Percentiles rank a stretch among this genome's conserved stretches.
phyloP scores from a whole-genome alignment of 1,140 invertebrate genomes.

The Euwallacea fornicatus region DNA sequence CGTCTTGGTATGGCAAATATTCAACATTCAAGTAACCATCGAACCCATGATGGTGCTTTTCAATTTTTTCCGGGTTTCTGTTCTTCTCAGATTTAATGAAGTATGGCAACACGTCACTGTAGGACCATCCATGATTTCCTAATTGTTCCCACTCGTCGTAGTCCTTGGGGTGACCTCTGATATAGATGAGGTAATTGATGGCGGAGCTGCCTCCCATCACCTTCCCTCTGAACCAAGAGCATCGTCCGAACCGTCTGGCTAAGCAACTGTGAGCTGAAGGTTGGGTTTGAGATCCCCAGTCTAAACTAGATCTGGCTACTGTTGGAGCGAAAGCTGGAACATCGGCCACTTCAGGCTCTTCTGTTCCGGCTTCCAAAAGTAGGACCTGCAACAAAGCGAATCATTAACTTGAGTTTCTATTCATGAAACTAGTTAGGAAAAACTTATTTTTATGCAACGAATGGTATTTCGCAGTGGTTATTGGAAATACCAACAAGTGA shows the following conservation, averaged over 20 bases:
- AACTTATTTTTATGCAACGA: too few relatives aligned
- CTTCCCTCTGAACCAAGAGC: slow-evolving; percentile 58
- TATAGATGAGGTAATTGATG: slow-evolving; percentile 61
- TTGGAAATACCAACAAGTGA: too few relatives aligned
- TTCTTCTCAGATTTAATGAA: slow-evolving; percentile 61
- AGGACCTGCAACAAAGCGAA: slow-evolving; percentile 59
- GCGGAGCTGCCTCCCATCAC: slow-evolving; percentile 60
- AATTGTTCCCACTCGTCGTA: slow-evolving; percentile 59
- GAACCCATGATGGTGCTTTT: slow-evolving; percentile 59
- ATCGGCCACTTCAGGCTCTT: slow-evolving; percentile 70
- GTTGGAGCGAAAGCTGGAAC: slow-evolving; percentile 66
- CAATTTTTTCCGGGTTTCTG: slow-evolving; percentile 52
- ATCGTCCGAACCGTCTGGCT: slow-evolving; percentile 51
- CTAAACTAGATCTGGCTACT: slow-evolving; percentile 59
- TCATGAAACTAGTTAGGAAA: too few relatives aligned
- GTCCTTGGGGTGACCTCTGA: slow-evolving; percentile 57
- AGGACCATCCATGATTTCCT: slow-evolving; percentile 57
- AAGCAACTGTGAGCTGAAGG: slow-evolving; percentile 57
- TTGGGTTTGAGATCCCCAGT: slow-evolving; percentile 64
- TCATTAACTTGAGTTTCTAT: too few relatives aligned
- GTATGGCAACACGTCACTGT: slow-evolving; percentile 57
- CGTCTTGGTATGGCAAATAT: slow-evolving; percentile 63
- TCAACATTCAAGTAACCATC: slow-evolving; percentile 65
- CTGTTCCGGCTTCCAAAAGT: slow-evolving; percentile 74
- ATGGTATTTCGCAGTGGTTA: too few relatives aligned